These are phyloP conservation scores for Lasiurus cinereus DNA, from an alignment of 2,113 vertebrate species.

Conservation along the genomic window DNA sequence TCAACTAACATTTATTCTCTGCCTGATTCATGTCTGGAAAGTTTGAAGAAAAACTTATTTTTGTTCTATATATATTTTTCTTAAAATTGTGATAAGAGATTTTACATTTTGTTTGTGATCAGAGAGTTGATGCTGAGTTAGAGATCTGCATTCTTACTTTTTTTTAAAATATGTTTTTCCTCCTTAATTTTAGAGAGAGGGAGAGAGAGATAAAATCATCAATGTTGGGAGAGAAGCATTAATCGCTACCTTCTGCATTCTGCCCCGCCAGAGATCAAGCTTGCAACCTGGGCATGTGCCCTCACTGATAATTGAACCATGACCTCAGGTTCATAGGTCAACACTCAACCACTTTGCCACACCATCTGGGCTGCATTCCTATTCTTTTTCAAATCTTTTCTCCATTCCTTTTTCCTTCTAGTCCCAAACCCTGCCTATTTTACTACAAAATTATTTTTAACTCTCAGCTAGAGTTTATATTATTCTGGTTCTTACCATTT, in stretches of 20 bases:
- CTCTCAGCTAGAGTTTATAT: background rate
- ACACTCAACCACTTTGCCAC: too few relatives aligned
- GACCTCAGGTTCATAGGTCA: too few relatives aligned
- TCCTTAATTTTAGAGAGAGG: too few relatives aligned
- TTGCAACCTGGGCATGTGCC: too few relatives aligned
- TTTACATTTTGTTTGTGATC: background rate
- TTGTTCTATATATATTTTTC: background rate
- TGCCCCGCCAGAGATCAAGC: too few relatives aligned
- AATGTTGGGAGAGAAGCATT: too few relatives aligned
- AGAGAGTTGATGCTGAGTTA: background rate
- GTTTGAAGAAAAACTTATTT: background rate
- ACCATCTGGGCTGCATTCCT: too few relatives aligned
- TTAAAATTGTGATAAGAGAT: background rate
- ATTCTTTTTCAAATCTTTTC: background rate
- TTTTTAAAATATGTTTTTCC: background rate
- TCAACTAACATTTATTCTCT: background rate
- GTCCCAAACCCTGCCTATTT: background rate
- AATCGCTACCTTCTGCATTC: too few relatives aligned
- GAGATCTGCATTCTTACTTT: accelerated
- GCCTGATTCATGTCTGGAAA: background rate
- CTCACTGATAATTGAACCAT: too few relatives aligned
- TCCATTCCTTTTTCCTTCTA: background rate
- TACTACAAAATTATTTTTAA: background rate
- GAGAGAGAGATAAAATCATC: too few relatives aligned
- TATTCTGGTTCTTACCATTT: background rate